These are phyloP conservation scores for Fabriciana adippe DNA, from an alignment of 2,888 invertebrate genomes.

Conservation along the genomic window DNA sequence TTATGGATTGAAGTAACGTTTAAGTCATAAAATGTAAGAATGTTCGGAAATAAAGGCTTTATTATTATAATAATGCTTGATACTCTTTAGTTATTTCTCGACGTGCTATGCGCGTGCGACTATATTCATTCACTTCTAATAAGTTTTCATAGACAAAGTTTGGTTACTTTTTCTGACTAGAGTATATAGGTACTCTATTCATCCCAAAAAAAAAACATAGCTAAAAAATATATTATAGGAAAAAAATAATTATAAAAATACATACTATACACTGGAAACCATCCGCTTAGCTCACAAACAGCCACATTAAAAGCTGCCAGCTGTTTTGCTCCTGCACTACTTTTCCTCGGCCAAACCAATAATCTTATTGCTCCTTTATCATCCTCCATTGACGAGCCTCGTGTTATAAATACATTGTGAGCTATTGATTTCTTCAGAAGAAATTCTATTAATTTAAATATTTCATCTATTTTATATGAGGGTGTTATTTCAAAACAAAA, in stretches of 20 bases:
- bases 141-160: too few species aligned
- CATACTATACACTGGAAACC: conserved; percentile 86
- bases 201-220: too few species aligned
- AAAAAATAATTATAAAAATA: conserved; percentile 24
- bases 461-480: conserved; percentile 56
- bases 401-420: conserved; percentile 88
- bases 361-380: conserved; percentile 75
- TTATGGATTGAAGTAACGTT: too few species aligned
- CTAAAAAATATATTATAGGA: too few species aligned
- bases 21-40: too few species aligned
- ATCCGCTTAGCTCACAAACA: conserved; percentile 89
- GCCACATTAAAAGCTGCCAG: conserved; percentile 85
- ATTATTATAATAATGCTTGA: too few species aligned
- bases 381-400: conserved; percentile 63
- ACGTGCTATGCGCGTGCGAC: too few species aligned
- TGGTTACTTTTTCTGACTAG: too few species aligned
- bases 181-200: too few species aligned
- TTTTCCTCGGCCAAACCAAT: conserved; percentile 85
- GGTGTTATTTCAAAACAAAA: conserved; percentile 85
- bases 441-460: conserved; percentile 78
- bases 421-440: conserved; percentile 85
- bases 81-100: too few species aligned
- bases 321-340: conserved; percentile 81
- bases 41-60: too few species aligned
- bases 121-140: too few species aligned